Base-by-base conservation (phyloP, 2,888 invertebrate genomes). In the Lordiphosa andalusiaca region DNA sequence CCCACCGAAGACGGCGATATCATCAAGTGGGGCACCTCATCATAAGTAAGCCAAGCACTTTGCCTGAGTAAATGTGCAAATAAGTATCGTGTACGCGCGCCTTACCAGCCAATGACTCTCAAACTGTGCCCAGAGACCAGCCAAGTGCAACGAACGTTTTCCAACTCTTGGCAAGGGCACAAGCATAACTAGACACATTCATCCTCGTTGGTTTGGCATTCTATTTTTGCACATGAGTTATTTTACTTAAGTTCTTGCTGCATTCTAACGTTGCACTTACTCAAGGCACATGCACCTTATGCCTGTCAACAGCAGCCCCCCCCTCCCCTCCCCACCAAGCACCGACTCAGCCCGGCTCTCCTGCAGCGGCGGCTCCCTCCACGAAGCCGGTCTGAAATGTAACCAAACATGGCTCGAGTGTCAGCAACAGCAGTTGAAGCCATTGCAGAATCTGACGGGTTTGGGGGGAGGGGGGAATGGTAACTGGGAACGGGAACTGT, bases 41-140 rank as follows among this genome's bases (percentile, higher is more conserved):
- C 78, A 82, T 77, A 77, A 77, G 76, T 77, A 82, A 77, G 83
- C 84, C 82, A 77, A 84, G 76, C 80, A 84, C 83, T 77, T 76
- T 65, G 74, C 54, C 63, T 60, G 57, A 81, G 82, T 73, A 77
- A 73, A 77, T 76, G 78, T 81, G 71, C 65, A 70, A 62, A 69
- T 60, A 59, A 58, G 33, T 51, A 56, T 19, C 35, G 25, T 21
- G 37, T 19, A n/a, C n/a, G 30, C 13, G 4, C 9, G 37, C 16
- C 16, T 35, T 13, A 39, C 40, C 35, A 40, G 36, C 36, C 64
- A 62, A 58, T 76, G 74, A 61, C 67, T 76, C 33, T 73, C 64
- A 76, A 76, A 76, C 84, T 81, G 84, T 73, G 51, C 36, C 12
- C 53, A 38, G 46, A 30, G 61, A 53, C 67, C 84, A 84, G 19